phyloP scores from a whole-genome alignment of 2,797 vertebrate genomes.

The Gila robusta region DNA sequence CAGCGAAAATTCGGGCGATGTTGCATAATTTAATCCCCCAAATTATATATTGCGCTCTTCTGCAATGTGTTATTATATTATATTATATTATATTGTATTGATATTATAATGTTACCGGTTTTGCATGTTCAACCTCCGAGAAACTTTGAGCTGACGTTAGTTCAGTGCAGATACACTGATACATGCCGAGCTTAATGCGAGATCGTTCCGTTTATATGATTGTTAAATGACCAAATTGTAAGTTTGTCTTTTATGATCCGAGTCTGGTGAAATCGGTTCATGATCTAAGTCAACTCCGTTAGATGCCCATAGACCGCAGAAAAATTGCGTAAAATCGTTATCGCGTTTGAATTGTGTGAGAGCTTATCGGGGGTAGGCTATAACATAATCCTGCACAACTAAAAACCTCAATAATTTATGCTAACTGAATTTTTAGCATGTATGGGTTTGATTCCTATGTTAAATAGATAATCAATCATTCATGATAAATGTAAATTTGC shows the following conservation, averaged over 20 bases:
- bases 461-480: background rate
- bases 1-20: conserved; percentile 16
- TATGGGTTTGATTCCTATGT: background rate
- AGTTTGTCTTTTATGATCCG: background rate
- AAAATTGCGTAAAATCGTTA: background rate
- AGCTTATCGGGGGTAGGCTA: too few relatives aligned
- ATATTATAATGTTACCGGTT: background rate
- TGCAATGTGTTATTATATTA: too few relatives aligned
- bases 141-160: conserved; percentile 23
- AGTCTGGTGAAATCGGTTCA: background rate
- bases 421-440: background rate
- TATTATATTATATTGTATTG: background rate
- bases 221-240: background rate
- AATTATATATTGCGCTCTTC: background rate
- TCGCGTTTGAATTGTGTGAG: background rate
- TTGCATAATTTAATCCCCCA: background rate
- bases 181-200: background rate
- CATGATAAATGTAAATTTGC: background rate
- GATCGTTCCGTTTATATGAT: background rate
- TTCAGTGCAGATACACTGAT: background rate
- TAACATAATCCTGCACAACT: background rate
- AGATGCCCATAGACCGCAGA: background rate
- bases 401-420: background rate
- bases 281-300: background rate
- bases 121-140: background rate